Conservation (phyloP, 1,140 invertebrate genomes). For the Asbolus verrucosus region DNA sequence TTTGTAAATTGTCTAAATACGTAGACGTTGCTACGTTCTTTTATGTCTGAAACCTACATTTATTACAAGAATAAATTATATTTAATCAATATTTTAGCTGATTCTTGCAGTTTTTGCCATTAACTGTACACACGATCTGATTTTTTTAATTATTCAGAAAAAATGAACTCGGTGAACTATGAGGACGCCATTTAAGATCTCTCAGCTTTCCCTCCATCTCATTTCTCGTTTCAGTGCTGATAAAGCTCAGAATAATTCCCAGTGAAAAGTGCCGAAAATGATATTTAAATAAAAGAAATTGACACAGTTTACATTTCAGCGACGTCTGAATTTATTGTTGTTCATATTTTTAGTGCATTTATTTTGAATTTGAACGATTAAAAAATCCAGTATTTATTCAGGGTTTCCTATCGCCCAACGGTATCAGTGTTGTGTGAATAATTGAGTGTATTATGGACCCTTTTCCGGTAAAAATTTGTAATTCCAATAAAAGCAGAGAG, state of each 20-base stretch:
- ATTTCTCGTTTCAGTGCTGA: slow-evolving; percentile 2
- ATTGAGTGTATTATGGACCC: slow-evolving; percentile 14
- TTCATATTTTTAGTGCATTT: slow-evolving; percentile 20
- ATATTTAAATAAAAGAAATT: slow-evolving; percentile 15
- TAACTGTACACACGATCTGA: too few species aligned
- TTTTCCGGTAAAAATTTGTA: slow-evolving; percentile 11
- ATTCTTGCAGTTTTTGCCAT: too few species aligned
- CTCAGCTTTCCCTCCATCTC: background rate
- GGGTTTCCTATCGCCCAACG: background rate
- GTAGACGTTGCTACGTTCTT: too few species aligned
- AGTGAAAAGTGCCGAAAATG: slow-evolving; percentile 5
- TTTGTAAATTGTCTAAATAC: too few species aligned
- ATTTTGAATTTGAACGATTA: too few species aligned
- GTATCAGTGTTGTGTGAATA: slow-evolving; percentile 15
- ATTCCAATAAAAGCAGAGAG: slow-evolving; percentile 17
- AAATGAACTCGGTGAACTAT: background rate
- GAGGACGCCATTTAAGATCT: background rate
- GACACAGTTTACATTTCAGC: slow-evolving; percentile 6
- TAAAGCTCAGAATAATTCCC: background rate
- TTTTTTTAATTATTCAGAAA: background rate
- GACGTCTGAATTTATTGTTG: slow-evolving; percentile 20
- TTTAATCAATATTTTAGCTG: too few species aligned
- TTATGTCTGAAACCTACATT: too few species aligned
- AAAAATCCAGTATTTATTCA: too few species aligned
- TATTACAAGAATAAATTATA: too few species aligned